Percentiles rank a stretch among this genome's conserved stretches.
phyloP scores from a whole-genome alignment of 2,888 invertebrate species.

The Ophion costatus region DNA sequence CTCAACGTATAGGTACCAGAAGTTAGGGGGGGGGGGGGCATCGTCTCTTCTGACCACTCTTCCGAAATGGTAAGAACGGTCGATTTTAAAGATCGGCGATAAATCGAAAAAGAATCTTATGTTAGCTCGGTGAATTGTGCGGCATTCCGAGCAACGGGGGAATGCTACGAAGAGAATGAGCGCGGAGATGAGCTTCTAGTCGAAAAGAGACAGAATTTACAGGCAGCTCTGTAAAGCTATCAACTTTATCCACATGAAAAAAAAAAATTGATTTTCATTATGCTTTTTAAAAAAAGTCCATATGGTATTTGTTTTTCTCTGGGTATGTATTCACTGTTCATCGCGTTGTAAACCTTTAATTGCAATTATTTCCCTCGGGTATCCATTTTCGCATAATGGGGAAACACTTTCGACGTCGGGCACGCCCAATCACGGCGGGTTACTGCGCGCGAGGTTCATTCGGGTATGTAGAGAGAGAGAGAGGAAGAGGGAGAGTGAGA shows the following conservation, averaged over 20 bases:
- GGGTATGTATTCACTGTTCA: neutral
- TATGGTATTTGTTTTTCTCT: neutral
- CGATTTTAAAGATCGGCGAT: too few relatives aligned
- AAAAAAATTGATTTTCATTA: neutral
- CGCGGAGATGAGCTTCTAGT: too few relatives aligned
- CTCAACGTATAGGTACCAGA: too few relatives aligned
- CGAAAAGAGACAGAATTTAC: too few relatives aligned
- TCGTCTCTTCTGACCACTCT: too few relatives aligned
- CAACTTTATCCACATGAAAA: neutral
- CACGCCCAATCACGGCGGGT: neutral
- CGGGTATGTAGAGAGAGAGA: neutral
- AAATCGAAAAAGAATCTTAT: too few relatives aligned
- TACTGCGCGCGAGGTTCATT: neutral
- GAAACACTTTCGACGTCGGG: neutral
- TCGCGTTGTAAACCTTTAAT: neutral
- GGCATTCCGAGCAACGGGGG: too few relatives aligned
- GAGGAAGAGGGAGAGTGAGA: neutral
- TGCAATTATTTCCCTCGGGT: neutral
- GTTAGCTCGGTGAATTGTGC: too few relatives aligned
- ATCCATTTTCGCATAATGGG: neutral
- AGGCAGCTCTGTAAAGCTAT: too few relatives aligned
- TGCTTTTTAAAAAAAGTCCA: neutral
- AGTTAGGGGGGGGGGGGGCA: too few relatives aligned
- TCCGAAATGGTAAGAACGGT: too few relatives aligned
- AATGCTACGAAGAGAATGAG: too few relatives aligned